Base-by-base conservation (phyloP, 2,113 vertebrate genomes). In the Ictidomys tridecemlineatus region DNA sequence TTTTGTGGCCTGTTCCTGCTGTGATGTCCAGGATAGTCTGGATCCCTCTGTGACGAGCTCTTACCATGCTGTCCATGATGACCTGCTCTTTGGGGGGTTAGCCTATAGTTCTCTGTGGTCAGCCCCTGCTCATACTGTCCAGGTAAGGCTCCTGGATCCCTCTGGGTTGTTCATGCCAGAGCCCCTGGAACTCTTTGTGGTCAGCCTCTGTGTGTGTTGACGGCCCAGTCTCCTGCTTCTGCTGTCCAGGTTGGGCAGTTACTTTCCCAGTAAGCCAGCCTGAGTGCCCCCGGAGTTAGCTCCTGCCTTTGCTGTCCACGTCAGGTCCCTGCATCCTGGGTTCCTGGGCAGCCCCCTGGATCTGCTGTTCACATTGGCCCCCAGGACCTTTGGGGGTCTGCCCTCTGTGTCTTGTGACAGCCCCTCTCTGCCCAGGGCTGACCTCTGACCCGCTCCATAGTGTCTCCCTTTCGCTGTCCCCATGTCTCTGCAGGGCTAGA, bases 381-480 rank as follows among this genome's bases (percentile, higher is more conserved):
- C 65, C 65, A 1, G 70, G 76, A 77, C 34, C 28, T 42, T 77
- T 6, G 4, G 37, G 72, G 39, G 39, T 61, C 61, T 76, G 76
- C n/a, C 34, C 18, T 37, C 18, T 48, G 42, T n/a, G 11, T 34
- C 17, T 37, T 22, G 7, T 37, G 69, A 37, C 34, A 37, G 34
- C 56, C 51, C 56, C 26, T 48, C 13, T 32, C 11, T 8, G 14
- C 42, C 3, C 37, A 10, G 76, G 76, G 26, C 61, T 77, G 86
- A 48, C 3, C 16, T 78, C 56, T 53, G 48, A 78, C 48, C 67
- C 22, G 34, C 2, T 45, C 45, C 28, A 0, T 1, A 26, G 30
- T 28, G n/a, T 32, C 28, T 32, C 32, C 8, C 28, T 18, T 5
- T 28, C 0, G 0, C 61, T 17, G 37, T 13, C 56, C 51, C 26